Conservation (phyloP, 2,888 invertebrate genomes). For the Epistrophella euchroma region DNA sequence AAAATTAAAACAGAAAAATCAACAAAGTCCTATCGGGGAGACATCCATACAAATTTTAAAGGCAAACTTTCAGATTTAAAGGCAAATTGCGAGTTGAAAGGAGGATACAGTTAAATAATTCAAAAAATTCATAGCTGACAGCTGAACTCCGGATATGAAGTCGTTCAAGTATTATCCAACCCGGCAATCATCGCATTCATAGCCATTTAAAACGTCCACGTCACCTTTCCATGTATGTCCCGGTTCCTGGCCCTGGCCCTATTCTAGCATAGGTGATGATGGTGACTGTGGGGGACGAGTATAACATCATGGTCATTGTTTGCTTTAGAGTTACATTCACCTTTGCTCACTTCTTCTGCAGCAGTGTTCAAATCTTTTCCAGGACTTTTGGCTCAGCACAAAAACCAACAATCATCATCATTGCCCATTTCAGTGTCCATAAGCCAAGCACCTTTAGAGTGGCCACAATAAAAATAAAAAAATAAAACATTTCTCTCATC, state of each 20-base stretch:
- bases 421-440: conserved; percentile 23
- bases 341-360: conserved; percentile 55
- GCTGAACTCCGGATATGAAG: conserved; percentile 31
- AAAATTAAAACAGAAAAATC: conserved; percentile 69
- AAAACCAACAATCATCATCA: conserved; percentile 43
- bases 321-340: conserved; percentile 67
- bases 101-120: conserved; percentile 65
- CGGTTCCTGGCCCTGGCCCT: neutral
- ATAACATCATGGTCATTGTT: conserved; percentile 55
- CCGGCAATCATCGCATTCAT: conserved; percentile 62
- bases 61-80: conserved; percentile 55
- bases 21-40: conserved; percentile 46
- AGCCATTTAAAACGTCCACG: conserved; percentile 56
- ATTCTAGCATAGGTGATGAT: neutral
- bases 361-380: conserved; percentile 54
- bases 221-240: conserved; percentile 61
- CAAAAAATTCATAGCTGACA: conserved; percentile 48
- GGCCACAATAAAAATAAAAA: conserved; percentile 72
- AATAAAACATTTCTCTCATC: conserved; percentile 51
- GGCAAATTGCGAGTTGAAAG: neutral
- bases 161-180: conserved; percentile 56
- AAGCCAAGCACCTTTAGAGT: conserved; percentile 75
- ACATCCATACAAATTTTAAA: conserved; percentile 44
- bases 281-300: neutral
- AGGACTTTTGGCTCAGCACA: conserved; percentile 55